phyloP scores from a whole-genome alignment of 2,888 invertebrate species.

The Apamea epomidion region DNA sequence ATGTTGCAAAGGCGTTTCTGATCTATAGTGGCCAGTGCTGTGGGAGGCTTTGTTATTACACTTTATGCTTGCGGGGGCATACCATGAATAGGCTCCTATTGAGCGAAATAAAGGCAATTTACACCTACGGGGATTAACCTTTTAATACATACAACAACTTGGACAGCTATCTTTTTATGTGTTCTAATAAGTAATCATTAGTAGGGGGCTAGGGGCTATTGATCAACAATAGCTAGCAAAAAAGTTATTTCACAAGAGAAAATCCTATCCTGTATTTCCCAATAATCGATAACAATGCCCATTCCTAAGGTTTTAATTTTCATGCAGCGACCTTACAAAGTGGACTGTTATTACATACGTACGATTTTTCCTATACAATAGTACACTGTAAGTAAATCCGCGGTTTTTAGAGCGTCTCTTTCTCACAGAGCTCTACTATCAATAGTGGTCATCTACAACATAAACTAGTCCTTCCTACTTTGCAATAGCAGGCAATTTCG shows the following conservation, averaged over 20 bases:
- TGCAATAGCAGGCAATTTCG: slow-evolving; percentile 55
- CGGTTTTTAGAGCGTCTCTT: slow-evolving; percentile 80
- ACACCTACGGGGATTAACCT: slow-evolving; percentile 37
- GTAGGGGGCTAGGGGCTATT: neutral
- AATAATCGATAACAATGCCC: slow-evolving; percentile 60
- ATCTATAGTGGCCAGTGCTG: slow-evolving; percentile 25
- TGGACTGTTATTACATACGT: slow-evolving; percentile 61
- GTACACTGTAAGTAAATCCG: slow-evolving; percentile 70
- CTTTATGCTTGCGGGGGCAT: slow-evolving; percentile 48
- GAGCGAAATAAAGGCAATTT: slow-evolving; percentile 31
- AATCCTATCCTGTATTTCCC: slow-evolving; percentile 35
- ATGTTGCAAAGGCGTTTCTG: slow-evolving; percentile 17
- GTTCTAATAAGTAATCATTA: neutral
- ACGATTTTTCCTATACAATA: slow-evolving; percentile 63
- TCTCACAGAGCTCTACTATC: slow-evolving; percentile 76
- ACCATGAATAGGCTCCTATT: slow-evolving; percentile 32
- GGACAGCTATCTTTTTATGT: slow-evolving; percentile 5
- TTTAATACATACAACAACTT: neutral
- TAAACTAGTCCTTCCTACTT: slow-evolving; percentile 54
- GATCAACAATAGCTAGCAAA: slow-evolving; percentile 36
- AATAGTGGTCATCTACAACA: slow-evolving; percentile 53
- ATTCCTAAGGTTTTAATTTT: slow-evolving; percentile 65
- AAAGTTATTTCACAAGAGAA: slow-evolving; percentile 53
- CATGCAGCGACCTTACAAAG: slow-evolving; percentile 62
- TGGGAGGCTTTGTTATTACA: slow-evolving; percentile 50